Conservation (phyloP, 2,888 invertebrate genomes). For the Gonocerus acuteangulatus region DNA sequence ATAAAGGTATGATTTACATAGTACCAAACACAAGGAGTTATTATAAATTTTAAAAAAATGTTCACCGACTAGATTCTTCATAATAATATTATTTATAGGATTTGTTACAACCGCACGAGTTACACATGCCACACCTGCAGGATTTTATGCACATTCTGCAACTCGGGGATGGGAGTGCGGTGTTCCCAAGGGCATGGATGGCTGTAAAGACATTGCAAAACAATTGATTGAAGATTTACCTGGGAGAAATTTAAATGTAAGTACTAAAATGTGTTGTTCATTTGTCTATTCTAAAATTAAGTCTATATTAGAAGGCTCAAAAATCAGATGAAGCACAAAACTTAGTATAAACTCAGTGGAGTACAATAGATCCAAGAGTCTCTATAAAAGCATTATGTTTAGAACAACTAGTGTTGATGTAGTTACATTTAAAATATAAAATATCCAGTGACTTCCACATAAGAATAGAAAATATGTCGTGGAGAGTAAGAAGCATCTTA, state of each 20-base stretch:
- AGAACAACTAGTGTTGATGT: too few species aligned
- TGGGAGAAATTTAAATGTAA: constrained; percentile 63
- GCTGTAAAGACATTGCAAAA: constrained; percentile 75
- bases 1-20: too few species aligned
- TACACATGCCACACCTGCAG: constrained; percentile 80
- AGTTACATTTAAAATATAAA: too few species aligned
- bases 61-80: too few species aligned
- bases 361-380: too few species aligned
- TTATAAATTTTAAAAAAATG: too few species aligned
- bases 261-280: background rate
- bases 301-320: background rate
- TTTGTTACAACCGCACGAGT: constrained; percentile 81
- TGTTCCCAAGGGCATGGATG: constrained; percentile 49
- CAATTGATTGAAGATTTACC: constrained; percentile 73
- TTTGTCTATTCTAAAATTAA: background rate
- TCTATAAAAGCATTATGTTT: too few species aligned
- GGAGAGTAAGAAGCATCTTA: too few species aligned
- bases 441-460: too few species aligned
- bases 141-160: constrained; percentile 67
- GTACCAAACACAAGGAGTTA: too few species aligned
- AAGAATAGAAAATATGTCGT: too few species aligned
- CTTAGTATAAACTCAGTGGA: background rate
- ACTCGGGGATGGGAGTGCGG: constrained; percentile 78
- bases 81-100: background rate
- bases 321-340: background rate